Percentiles rank a stretch among this genome's conserved stretches.
These are phyloP conservation scores for Bettongia penicillata DNA, from an alignment of 2,113 vertebrate species.

Conservation along the genomic window DNA sequence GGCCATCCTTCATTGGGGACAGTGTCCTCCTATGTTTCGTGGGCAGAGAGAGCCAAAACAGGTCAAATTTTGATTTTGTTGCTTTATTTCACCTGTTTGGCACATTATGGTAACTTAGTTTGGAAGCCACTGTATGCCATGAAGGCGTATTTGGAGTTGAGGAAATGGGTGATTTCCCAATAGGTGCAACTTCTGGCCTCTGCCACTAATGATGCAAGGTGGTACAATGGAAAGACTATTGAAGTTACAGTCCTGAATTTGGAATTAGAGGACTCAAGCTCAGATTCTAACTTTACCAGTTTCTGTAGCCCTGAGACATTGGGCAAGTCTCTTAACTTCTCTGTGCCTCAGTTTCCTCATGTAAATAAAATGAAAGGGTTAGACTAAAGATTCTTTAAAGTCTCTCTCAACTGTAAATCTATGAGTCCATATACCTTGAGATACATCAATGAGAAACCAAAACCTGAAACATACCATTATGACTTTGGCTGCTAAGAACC, in stretches of 20 bases:
- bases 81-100: conserved; percentile 32
- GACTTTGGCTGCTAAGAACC: background rate
- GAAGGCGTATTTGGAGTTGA: background rate
- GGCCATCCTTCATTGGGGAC: conserved; percentile 73
- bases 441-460: conserved; percentile 2
- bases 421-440: background rate
- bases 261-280: background rate
- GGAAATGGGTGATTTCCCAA: background rate
- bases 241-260: background rate
- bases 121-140: background rate
- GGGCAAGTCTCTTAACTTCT: background rate
- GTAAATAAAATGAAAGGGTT: background rate
- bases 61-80: conserved; percentile 43
- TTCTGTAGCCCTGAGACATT: background rate
- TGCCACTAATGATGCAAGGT: background rate
- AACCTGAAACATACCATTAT: background rate
- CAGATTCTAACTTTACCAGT: background rate
- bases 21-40: conserved; percentile 70
- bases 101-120: conserved; percentile 40
- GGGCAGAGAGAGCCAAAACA: conserved; percentile 55
- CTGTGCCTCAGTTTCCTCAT: background rate
- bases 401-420: background rate
- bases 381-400: background rate
- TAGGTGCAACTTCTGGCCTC: background rate
- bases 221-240: background rate